These are phyloP conservation scores for Aix galericulata DNA, from an alignment of 2,113 vertebrate genomes.

Conservation along the genomic window DNA sequence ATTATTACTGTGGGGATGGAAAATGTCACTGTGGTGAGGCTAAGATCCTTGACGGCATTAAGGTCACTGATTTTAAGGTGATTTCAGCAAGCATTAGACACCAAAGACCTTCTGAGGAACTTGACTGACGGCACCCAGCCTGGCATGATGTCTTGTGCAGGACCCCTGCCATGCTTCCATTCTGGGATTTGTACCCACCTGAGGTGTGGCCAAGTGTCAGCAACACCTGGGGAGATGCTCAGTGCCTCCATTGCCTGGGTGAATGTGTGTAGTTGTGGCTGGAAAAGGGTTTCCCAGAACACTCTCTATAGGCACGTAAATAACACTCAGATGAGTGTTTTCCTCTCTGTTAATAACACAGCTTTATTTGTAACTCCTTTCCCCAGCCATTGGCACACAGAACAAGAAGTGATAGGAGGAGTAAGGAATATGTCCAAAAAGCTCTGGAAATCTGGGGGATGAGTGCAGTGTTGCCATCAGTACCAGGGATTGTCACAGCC, in stretches of 20 bases:
- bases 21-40: rapidly evolving
- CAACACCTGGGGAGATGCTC: neutral
- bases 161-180: rapidly evolving
- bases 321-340: neutral
- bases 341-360: neutral
- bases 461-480: neutral
- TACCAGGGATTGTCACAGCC: neutral
- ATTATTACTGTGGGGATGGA: too few species aligned
- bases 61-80: too few species aligned
- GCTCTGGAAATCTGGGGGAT: neutral
- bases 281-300: neutral
- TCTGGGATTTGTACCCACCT: rapidly evolving
- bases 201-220: neutral
- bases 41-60: rapidly evolving
- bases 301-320: neutral
- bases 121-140: neutral
- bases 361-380: conserved; percentile 21
- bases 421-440: neutral
- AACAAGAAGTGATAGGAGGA: rapidly evolving
- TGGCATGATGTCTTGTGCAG: rapidly evolving
- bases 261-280: neutral
- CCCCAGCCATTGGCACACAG: neutral
- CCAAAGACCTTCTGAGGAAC: neutral
- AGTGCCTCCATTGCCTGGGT: neutral
- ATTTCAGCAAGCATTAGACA: neutral